These are phyloP conservation scores for Peromyscus maniculatus DNA, from an alignment of 2,113 vertebrate genomes.

Conservation along the genomic window DNA sequence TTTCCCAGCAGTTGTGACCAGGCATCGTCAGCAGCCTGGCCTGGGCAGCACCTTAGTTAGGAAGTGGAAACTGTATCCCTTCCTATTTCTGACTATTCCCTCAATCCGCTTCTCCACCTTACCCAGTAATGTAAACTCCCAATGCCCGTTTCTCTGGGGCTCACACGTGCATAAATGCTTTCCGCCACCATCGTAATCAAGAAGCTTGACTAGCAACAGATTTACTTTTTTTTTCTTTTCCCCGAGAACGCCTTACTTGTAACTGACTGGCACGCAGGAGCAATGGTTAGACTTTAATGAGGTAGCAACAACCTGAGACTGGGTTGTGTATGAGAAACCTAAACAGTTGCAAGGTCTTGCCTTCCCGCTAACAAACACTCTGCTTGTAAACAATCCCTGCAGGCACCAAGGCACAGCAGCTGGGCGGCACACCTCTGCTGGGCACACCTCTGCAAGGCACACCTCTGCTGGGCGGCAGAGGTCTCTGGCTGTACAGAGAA, in stretches of 20 bases:
- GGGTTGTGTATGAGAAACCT: neutral
- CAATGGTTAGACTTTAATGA: neutral
- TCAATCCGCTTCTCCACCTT: neutral
- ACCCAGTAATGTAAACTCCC: neutral
- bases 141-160: neutral
- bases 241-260: neutral
- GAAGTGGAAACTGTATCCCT: neutral
- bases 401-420: neutral
- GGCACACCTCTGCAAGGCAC: no score
- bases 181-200: neutral
- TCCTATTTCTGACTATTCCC: neutral
- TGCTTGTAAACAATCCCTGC: neutral
- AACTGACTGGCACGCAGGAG: neutral
- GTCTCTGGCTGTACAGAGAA: neutral
- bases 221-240: neutral
- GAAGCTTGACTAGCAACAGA: neutral
- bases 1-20: neutral
- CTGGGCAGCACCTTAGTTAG: neutral
- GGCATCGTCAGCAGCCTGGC: neutral
- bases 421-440: no score
- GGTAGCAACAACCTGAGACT: neutral
- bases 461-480: neutral
- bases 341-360: neutral
- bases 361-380: neutral
- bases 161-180: slow-evolving; percentile 14